Evolutionary conservation across 2,888 invertebrate genomes (phyloP).

Genomic region (Sarcophaga variegata): DNA sequence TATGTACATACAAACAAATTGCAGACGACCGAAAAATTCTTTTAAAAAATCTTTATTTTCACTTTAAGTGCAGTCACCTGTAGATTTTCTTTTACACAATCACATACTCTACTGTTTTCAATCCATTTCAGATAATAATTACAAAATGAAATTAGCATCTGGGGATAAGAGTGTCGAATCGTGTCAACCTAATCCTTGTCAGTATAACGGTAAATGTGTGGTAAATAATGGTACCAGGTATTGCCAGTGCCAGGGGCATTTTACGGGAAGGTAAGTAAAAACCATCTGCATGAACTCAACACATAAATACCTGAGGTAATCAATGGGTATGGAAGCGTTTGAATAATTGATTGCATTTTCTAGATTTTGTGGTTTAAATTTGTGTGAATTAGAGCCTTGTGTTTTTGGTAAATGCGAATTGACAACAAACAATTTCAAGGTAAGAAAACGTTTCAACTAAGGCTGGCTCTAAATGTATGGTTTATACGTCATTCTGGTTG

Average conservation of each 20-base stretch:
- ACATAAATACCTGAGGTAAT: neutral
- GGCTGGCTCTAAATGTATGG: neutral
- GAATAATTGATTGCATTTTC: neutral
- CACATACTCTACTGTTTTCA: constrained; percentile 51
- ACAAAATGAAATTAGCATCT: constrained; percentile 85
- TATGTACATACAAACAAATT: neutral
- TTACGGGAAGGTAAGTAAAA: constrained; percentile 84
- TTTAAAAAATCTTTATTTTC: neutral
- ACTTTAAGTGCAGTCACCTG: neutral
- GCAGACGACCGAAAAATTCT: neutral
- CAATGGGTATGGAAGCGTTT: neutral
- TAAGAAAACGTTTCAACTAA: constrained; percentile 53
- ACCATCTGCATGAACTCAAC: neutral
- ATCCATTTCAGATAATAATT: constrained; percentile 84
- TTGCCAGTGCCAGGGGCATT: constrained; percentile 88
- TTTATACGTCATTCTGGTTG: neutral
- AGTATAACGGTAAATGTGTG: constrained; percentile 86
- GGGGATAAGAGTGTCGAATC: constrained; percentile 86
- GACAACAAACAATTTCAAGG: constrained; percentile 80
- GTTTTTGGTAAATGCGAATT: constrained; percentile 83
- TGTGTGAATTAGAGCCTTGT: constrained; percentile 87
- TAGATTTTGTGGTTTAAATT: constrained; percentile 88
- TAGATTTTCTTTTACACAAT: constrained; percentile 14
- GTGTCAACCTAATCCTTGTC: constrained; percentile 89
- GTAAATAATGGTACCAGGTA: constrained; percentile 84